Conservation (phyloP, 1,140 invertebrate genomes). For the Brachionus rotundiformis region DNA sequence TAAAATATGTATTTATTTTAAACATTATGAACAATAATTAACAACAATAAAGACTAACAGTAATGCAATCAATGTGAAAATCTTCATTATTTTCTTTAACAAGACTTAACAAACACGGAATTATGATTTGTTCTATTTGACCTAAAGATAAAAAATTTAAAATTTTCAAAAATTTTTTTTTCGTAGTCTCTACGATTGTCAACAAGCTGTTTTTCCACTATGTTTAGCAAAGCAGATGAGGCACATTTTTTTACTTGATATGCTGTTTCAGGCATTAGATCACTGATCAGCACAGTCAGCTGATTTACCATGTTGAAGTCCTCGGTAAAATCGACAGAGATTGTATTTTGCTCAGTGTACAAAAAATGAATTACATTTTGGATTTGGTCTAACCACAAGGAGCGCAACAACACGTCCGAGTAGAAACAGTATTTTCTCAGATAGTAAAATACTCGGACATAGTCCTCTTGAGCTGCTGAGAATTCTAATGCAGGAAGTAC, state of each 20-base stretch:
- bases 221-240: background rate
- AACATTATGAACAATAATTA: background rate
- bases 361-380: constrained; percentile 48
- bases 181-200: constrained; percentile 10
- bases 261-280: constrained; percentile 32
- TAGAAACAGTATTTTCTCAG: constrained; percentile 47
- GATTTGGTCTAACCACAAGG: constrained; percentile 45
- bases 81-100: constrained; percentile 51
- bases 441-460: constrained; percentile 32
- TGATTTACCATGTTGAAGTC: constrained; percentile 41
- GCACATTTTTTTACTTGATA: constrained; percentile 51
- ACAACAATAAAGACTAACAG: constrained; percentile 10
- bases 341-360: background rate
- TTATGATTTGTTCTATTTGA: constrained; percentile 48
- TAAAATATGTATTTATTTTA: background rate
- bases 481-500: constrained; percentile 43
- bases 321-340: constrained; percentile 19
- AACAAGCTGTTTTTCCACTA: constrained; percentile 29
- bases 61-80: constrained; percentile 50
- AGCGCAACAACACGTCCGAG: constrained; percentile 45
- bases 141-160: background rate
- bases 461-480: constrained; percentile 35
- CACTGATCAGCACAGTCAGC: constrained; percentile 16
- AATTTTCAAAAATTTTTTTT: background rate
- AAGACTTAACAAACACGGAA: constrained; percentile 39